Evolutionary conservation across 1,140 invertebrate species (phyloP).

Genomic region (Drosophila rufa): DNA sequence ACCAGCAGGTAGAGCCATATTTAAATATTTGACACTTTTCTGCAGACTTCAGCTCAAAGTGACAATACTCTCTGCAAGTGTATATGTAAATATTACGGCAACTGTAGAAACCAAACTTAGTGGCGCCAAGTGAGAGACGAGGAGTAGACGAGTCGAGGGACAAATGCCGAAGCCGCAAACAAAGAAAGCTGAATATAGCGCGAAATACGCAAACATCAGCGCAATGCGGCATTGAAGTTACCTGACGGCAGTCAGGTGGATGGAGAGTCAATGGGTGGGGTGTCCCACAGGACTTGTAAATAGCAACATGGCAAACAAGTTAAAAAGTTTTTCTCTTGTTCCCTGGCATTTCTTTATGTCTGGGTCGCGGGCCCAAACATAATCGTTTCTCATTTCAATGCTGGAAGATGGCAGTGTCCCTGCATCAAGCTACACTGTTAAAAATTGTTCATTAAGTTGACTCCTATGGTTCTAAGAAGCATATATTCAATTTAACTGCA

Average conservation of each 20-base stretch:
- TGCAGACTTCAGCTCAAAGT: background rate
- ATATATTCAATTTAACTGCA: background rate
- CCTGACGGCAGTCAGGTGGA: slow-evolving; percentile 31
- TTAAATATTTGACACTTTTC: background rate
- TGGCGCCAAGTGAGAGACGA: slow-evolving; percentile 56
- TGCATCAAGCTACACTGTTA: slow-evolving; percentile 5
- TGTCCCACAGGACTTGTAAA: slow-evolving; percentile 84
- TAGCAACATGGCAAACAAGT: slow-evolving; percentile 84
- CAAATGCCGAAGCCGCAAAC: slow-evolving; percentile 56
- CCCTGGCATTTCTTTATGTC: slow-evolving; percentile 74
- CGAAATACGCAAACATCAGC: slow-evolving; percentile 78
- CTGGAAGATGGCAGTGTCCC: slow-evolving; percentile 20
- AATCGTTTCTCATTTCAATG: slow-evolving; percentile 84
- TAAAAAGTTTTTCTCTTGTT: slow-evolving; percentile 79
- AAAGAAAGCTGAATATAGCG: slow-evolving; percentile 49
- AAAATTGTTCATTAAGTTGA: background rate
- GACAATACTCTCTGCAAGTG: background rate
- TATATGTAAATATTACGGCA: slow-evolving; percentile 55
- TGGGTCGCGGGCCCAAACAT: slow-evolving; percentile 70
- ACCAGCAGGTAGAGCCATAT: background rate
- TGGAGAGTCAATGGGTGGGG: background rate
- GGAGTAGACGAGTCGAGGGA: slow-evolving; percentile 50
- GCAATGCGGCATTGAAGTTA: slow-evolving; percentile 76
- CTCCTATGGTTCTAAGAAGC: background rate
- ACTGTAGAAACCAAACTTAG: slow-evolving; percentile 59